Evolutionary conservation across 1,140 invertebrate species (phyloP).

Genomic region (Ooceraea biroi): DNA sequence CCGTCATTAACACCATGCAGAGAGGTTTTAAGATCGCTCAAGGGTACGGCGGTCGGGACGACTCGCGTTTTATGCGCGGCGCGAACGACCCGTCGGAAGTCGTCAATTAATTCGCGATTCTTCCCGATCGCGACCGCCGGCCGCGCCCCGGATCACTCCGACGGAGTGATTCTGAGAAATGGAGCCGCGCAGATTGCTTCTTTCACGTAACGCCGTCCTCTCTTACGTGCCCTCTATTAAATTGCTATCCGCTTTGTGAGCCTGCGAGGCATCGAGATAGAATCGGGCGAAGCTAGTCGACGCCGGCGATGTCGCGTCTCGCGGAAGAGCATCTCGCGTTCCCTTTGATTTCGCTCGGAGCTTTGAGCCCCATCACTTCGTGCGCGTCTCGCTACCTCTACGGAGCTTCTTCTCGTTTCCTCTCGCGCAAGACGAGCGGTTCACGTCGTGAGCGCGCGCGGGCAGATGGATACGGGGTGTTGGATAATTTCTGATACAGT

Average conservation of each 20-base stretch:
- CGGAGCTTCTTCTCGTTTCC: conserved; percentile 34
- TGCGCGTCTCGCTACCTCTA: conserved; percentile 8
- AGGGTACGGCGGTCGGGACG: not conserved
- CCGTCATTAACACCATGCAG: conserved; percentile 33
- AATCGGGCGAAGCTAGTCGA: conserved; percentile 21
- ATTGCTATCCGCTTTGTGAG: conserved; percentile 63
- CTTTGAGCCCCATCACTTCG: conserved; percentile 44
- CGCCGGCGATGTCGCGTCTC: conserved; percentile 51
- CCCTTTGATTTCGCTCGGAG: conserved; percentile 66
- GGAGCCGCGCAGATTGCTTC: conserved; percentile 44
- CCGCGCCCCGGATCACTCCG: conserved; percentile 37
- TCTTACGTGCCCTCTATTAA: conserved; percentile 48
- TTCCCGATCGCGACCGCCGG: conserved; percentile 25
- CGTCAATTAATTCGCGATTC: conserved; percentile 48
- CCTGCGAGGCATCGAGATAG: conserved; percentile 50
- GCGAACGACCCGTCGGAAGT: conserved; percentile 50
- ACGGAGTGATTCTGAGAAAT: conserved; percentile 44
- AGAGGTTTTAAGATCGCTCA: conserved; percentile 51
- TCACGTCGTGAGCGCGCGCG: not conserved
- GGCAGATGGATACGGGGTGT: not conserved
- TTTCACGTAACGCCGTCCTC: conserved; percentile 19
- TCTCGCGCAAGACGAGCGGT: conserved; percentile 13
- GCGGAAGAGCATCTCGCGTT: conserved; percentile 28
- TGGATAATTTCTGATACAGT: conserved; percentile 52
- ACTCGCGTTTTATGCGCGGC: conserved; percentile 25